Evolutionary conservation across 2,888 invertebrate genomes (phyloP), one percentile per base, ranked within the genome.

Genomic region (Agrotis exclamationis): DNA sequence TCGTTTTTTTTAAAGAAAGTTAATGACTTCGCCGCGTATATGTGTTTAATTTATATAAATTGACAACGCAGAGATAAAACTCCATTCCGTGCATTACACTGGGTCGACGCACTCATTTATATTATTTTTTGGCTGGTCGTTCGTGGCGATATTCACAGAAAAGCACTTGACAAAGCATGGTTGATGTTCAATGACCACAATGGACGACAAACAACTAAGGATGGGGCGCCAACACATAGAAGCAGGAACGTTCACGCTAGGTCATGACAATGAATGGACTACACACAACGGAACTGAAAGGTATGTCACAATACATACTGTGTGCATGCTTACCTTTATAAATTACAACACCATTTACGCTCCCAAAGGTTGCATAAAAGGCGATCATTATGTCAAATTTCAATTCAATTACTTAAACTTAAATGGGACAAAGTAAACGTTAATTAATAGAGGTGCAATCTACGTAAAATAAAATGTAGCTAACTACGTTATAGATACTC

Each of bases 291-390:
- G 85, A 86, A 91, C 53, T 87, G 84, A 86, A 91, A 90, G 78
- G 85, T 82, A 80, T 82, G 75, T 79, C 80, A 84, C 82, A 88
- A 90, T 93, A 95, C 94, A 93, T 93, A 93, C 93, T 92, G 89
- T 93, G 93, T 95, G 94, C 95, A 95, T 95, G 96, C 96, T 96
- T 96, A 96, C 96, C 96, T 96, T 95, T 93, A 93, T 92, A 94
- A 95, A 94, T 94, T 93, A 95, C 92, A 93, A 94, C 93, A 95
- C 95, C 95, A 95, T 91, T 96, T 96, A 96, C 94, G 95, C 95
- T 94, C 93, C 95, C 94, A 92, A 91, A 91, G 95, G 95, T 95
- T 95, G 96, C 96, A 96, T 95, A 96, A 96, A 96, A 95, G 95
- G 96, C 91, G 94, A 95, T 94, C 92, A 93, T 91, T 93, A 94